Conservation (phyloP, 2,888 invertebrate genomes). For the Eupithecia insigniata region DNA sequence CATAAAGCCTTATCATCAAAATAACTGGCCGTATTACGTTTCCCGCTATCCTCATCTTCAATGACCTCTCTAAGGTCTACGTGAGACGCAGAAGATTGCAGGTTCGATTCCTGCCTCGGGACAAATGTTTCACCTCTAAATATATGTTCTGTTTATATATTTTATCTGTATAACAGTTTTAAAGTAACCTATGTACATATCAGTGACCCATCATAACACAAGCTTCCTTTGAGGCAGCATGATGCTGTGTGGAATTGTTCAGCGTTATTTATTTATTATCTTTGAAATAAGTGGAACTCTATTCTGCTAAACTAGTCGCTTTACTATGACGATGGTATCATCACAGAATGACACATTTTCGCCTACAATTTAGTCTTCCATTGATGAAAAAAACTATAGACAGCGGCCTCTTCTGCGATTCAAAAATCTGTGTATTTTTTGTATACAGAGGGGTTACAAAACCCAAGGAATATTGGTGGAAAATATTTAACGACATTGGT, state of each 20-base stretch:
- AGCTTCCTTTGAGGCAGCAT: background rate
- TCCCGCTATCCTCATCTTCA: conserved; percentile 25
- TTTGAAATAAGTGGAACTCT: background rate
- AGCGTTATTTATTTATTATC: background rate
- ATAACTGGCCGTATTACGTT: conserved; percentile 3
- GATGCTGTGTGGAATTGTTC: background rate
- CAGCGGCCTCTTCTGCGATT: too few species aligned
- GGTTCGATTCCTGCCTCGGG: background rate
- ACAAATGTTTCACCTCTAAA: background rate
- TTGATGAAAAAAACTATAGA: too few species aligned
- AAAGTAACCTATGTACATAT: background rate
- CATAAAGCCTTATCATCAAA: background rate
- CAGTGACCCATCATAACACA: background rate
- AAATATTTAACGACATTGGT: too few species aligned
- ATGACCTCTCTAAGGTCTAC: background rate
- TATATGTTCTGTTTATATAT: background rate
- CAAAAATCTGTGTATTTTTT: too few species aligned
- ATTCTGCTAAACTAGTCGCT: too few species aligned
- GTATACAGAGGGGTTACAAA: too few species aligned
- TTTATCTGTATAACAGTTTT: background rate
- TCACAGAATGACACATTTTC: too few species aligned
- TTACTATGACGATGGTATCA: too few species aligned
- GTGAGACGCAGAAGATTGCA: background rate
- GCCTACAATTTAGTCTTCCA: too few species aligned
- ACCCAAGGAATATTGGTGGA: too few species aligned